A percentile compares a stretch with the other conserved stretches of the same genome.
Conservation (phyloP, 1,140 invertebrate genomes). For the Brevipalpus yothersi region DNA sequence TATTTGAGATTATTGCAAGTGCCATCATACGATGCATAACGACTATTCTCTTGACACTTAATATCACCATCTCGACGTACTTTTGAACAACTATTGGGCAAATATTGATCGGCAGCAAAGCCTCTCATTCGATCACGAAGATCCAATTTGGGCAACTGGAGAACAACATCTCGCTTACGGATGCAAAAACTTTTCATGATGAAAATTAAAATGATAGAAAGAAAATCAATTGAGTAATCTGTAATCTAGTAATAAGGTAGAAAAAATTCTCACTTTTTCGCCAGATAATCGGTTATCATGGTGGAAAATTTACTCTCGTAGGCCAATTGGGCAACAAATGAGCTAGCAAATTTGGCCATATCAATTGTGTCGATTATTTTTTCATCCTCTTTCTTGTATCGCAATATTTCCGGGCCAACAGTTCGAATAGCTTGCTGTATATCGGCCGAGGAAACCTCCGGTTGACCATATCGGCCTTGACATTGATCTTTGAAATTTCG, state of each 20-base stretch:
- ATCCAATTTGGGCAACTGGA: neutral
- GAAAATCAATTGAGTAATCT: neutral
- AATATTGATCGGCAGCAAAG: neutral
- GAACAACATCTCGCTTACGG: neutral
- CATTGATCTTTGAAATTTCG: neutral
- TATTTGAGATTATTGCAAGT: conserved; percentile 82
- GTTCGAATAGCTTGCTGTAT: neutral
- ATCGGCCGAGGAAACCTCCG: neutral
- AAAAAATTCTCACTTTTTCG: neutral
- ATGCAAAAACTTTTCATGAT: neutral
- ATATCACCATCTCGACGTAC: neutral
- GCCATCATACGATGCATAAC: conserved; percentile 71
- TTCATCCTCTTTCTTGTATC: neutral
- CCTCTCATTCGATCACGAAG: neutral
- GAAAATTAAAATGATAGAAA: neutral
- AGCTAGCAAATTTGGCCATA: neutral
- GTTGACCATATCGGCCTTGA: neutral
- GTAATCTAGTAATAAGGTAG: too few species aligned
- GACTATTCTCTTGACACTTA: neutral
- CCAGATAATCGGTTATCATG: neutral
- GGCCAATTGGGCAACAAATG: neutral
- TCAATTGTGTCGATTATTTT: neutral
- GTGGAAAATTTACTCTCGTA: neutral
- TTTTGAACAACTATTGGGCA: neutral
- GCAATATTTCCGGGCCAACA: neutral